phyloP scores from a whole-genome alignment of 2,888 invertebrate genomes.

The Dynastes tityus region DNA sequence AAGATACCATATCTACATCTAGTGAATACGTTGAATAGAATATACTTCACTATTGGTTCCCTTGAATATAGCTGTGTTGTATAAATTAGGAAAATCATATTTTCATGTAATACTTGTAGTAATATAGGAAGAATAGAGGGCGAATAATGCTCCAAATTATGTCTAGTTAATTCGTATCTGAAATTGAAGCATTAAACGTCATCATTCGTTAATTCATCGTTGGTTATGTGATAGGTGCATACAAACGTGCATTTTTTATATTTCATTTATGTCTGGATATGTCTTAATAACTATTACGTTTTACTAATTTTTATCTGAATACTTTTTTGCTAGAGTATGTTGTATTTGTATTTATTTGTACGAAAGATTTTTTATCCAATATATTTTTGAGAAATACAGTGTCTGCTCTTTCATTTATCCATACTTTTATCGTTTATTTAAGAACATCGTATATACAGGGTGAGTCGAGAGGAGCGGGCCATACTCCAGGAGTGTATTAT shows the following conservation, averaged over 20 bases:
- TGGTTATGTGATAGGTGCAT: constrained; percentile 48
- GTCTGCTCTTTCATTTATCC: no score
- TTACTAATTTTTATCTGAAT: constrained; percentile 38
- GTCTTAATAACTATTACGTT: constrained; percentile 30
- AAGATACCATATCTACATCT: no score
- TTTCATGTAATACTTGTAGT: constrained; percentile 2
- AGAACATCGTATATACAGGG: no score
- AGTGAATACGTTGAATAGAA: no score
- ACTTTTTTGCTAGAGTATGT: constrained; percentile 41
- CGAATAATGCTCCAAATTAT: neutral
- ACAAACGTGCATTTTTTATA: constrained; percentile 24
- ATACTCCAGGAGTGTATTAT: no score
- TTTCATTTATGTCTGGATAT: constrained; percentile 5
- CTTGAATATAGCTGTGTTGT: constrained; percentile 7
- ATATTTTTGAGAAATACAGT: constrained; percentile 42
- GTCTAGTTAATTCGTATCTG: constrained; percentile 7
- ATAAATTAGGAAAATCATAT: constrained; percentile 6
- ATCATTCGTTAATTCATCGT: constrained; percentile 32
- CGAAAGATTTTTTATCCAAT: constrained; percentile 49
- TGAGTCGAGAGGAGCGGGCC: no score
- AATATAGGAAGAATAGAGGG: neutral
- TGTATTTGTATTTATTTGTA: constrained; percentile 51
- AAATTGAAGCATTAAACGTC: constrained; percentile 14
- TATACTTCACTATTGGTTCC: neutral
- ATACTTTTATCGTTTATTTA: no score